Conservation (phyloP, 1,140 invertebrate genomes). For the Periplaneta americana region DNA sequence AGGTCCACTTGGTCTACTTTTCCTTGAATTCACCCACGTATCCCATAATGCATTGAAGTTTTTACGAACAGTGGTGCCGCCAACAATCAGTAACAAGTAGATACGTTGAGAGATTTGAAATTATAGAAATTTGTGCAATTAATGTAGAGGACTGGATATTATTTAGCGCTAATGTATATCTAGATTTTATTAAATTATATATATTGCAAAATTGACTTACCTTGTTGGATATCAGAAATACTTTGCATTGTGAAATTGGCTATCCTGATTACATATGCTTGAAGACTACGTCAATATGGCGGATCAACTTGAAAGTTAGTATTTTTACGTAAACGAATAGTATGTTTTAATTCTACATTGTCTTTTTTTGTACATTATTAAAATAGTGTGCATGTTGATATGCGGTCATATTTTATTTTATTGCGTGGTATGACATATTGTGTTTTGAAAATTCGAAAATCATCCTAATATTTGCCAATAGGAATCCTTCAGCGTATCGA, state of each 20-base stretch:
- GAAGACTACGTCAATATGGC: conserved; percentile 26
- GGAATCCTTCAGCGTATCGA: not conserved
- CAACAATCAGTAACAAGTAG: not conserved
- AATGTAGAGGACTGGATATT: too few relatives aligned
- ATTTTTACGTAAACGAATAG: not conserved
- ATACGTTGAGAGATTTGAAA: too few relatives aligned
- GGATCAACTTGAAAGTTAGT: conserved; percentile 31
- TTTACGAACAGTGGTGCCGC: not conserved
- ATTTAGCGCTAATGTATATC: too few relatives aligned
- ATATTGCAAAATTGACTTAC: too few relatives aligned
- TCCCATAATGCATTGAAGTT: not conserved
- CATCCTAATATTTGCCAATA: not conserved
- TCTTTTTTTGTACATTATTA: not conserved
- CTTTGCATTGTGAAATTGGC: not conserved
- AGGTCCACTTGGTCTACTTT: not conserved
- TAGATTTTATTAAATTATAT: too few relatives aligned
- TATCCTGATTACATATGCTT: not conserved
- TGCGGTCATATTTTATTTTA: not conserved
- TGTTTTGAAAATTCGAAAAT: not conserved
- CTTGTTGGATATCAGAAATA: not conserved
- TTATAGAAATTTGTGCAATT: too few relatives aligned
- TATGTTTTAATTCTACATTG: not conserved
- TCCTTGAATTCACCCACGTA: not conserved
- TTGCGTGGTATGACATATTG: not conserved
- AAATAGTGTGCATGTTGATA: not conserved